These are phyloP conservation scores for Pavo muticus DNA, from an alignment of 2,113 vertebrate species.

Conservation along the genomic window DNA sequence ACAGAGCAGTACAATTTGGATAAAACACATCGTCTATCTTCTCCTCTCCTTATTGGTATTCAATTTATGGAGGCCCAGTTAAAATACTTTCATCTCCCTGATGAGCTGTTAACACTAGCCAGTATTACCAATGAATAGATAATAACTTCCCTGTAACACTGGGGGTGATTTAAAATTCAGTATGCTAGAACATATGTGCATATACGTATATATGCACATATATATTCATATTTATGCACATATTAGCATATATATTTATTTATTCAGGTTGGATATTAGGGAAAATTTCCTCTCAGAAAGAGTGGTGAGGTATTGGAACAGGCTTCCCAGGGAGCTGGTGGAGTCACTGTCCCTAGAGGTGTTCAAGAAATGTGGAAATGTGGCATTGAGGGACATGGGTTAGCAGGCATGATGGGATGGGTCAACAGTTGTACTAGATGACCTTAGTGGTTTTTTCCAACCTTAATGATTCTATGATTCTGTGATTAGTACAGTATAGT, in stretches of 20 bases:
- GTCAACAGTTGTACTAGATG: too few relatives aligned
- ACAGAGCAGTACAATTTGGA: neutral
- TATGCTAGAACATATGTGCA: accelerated
- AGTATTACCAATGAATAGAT: neutral
- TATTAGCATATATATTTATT: neutral
- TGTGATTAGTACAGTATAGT: neutral
- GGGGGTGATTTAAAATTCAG: neutral
- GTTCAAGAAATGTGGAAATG: too few relatives aligned
- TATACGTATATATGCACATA: neutral
- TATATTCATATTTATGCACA: neutral
- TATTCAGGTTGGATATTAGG: neutral
- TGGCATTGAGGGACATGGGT: too few relatives aligned
- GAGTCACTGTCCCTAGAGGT: too few relatives aligned
- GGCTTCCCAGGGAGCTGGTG: too few relatives aligned
- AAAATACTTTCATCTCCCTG: neutral
- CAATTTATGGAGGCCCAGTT: neutral
- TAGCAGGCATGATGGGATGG: too few relatives aligned
- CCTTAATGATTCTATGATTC: too few relatives aligned
- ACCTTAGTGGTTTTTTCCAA: too few relatives aligned
- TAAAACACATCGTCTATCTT: neutral
- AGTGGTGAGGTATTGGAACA: too few relatives aligned
- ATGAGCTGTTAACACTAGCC: constrained; percentile 21
- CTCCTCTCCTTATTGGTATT: constrained; percentile 25
- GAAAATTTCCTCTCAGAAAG: too few relatives aligned
- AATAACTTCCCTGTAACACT: neutral